A percentile compares a stretch with the other conserved stretches of the same genome.
phyloP scores from a whole-genome alignment of 2,888 invertebrate genomes.

The Drosophila subquinaria region DNA sequence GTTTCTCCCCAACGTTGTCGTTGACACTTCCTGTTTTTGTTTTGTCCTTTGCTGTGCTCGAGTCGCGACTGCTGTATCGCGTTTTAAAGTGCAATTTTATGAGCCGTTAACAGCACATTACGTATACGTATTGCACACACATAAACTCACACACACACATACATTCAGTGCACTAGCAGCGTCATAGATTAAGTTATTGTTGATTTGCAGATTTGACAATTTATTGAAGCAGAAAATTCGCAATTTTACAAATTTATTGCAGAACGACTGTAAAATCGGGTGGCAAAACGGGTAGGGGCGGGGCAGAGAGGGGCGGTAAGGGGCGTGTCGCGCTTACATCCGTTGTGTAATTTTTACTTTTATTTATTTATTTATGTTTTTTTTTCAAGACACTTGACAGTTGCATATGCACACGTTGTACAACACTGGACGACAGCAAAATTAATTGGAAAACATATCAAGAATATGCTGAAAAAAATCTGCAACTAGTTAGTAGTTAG shows the following conservation, averaged over 20 bases:
- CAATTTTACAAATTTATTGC: conserved; percentile 74
- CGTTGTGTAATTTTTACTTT: conserved; percentile 27
- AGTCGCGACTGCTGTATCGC: conserved; percentile 50
- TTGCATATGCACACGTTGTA: conserved; percentile 40
- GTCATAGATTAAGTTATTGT: conserved; percentile 62
- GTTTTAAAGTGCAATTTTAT: conserved; percentile 75
- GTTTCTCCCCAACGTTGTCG: conserved; percentile 44
- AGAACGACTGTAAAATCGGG: conserved; percentile 8
- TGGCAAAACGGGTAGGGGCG: background rate
- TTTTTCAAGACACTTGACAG: conserved; percentile 43
- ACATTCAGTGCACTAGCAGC: conserved; percentile 15
- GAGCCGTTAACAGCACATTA: conserved; percentile 73
- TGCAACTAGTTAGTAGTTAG: conserved; percentile 1
- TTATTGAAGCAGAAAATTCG: conserved; percentile 68
- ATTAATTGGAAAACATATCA: conserved; percentile 67
- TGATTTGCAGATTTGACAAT: conserved; percentile 74
- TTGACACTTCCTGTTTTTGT: conserved; percentile 74
- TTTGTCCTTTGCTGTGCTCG: conserved; percentile 43
- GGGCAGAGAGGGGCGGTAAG: too few species aligned
- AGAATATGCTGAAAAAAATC: conserved; percentile 30
- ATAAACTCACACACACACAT: background rate
- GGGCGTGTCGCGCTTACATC: conserved; percentile 23
- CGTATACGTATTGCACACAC: conserved; percentile 47
- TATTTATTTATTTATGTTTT: conserved; percentile 23
- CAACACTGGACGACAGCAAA: conserved; percentile 51